Conservation (phyloP, 2,888 invertebrate genomes). For the Nebria brevicollis region DNA sequence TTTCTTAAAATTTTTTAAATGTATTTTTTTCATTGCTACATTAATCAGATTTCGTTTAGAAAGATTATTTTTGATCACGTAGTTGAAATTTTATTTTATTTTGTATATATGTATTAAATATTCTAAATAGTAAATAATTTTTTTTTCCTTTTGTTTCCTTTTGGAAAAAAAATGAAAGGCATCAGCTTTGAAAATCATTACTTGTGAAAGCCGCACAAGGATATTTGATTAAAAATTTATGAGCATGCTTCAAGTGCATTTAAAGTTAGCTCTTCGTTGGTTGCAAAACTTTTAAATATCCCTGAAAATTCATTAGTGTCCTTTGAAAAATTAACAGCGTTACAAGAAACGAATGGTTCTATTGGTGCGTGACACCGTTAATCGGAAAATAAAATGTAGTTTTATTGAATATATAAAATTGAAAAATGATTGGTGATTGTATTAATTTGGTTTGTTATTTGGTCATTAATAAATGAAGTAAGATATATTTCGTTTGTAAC, state of each 20-base stretch:
- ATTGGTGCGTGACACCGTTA: background rate
- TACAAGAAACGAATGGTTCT: background rate
- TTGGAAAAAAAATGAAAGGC: background rate
- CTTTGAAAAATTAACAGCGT: constrained; percentile 38
- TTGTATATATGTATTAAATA: too few relatives aligned
- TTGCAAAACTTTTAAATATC: constrained; percentile 36
- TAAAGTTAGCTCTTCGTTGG: constrained; percentile 25
- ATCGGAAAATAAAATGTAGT: background rate
- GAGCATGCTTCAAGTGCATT: constrained; percentile 33
- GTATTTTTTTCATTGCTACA: constrained; percentile 23
- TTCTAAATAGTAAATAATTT: too few relatives aligned
- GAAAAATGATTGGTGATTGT: background rate
- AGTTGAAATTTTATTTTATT: background rate
- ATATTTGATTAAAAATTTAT: constrained; percentile 43
- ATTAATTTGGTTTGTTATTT: background rate
- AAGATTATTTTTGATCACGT: constrained; percentile 31
- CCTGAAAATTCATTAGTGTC: constrained; percentile 38
- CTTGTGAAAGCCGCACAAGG: constrained; percentile 27
- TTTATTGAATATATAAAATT: background rate
- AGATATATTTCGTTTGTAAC: background rate
- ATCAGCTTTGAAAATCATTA: constrained; percentile 28
- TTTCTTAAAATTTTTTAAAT: constrained; percentile 18
- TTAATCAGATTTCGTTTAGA: constrained; percentile 36
- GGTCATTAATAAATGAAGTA: background rate
- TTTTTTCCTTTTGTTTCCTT: too few relatives aligned